Conservation (phyloP, 2,888 invertebrate species). For the Rhagonycha lutea region DNA sequence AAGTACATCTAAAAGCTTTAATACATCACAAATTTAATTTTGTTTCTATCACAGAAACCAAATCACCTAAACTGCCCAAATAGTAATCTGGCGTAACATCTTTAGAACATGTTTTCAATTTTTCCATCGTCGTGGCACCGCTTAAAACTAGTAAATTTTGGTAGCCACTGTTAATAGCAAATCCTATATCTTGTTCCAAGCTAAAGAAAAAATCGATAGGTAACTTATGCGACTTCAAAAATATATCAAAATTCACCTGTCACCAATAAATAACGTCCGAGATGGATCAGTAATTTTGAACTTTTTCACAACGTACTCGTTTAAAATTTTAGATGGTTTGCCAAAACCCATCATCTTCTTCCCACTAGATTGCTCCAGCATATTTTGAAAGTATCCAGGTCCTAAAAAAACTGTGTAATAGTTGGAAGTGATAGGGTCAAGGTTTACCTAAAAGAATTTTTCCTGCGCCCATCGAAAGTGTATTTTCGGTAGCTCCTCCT, state of each 20-base stretch:
- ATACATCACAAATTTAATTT: not conserved
- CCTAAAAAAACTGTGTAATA: not conserved
- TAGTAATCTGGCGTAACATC: conserved; percentile 45
- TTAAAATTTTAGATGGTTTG: not conserved
- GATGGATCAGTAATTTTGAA: not conserved
- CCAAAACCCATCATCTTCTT: not conserved
- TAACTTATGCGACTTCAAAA: not conserved
- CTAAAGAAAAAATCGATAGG: not conserved
- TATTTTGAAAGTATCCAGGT: conserved; percentile 1
- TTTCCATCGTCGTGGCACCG: not conserved
- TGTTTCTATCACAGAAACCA: conserved; percentile 27
- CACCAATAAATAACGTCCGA: conserved; percentile 2
- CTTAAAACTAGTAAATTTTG: not conserved
- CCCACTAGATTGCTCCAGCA: not conserved
- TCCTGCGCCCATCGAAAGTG: not conserved
- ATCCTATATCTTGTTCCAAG: not conserved
- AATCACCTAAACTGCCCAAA: conserved; percentile 43
- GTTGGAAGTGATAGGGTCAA: not conserved
- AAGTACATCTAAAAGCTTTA: not conserved
- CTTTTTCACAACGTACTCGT: not conserved
- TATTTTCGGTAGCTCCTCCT: not conserved
- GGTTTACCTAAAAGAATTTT: not conserved
- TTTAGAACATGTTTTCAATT: not conserved
- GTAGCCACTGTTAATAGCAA: not conserved
- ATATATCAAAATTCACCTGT: not conserved